A percentile compares a stretch with the other conserved stretches of the same genome.
These are phyloP conservation scores for Orycteropus afer DNA, from an alignment of 2,113 vertebrate species.

Conservation along the genomic window DNA sequence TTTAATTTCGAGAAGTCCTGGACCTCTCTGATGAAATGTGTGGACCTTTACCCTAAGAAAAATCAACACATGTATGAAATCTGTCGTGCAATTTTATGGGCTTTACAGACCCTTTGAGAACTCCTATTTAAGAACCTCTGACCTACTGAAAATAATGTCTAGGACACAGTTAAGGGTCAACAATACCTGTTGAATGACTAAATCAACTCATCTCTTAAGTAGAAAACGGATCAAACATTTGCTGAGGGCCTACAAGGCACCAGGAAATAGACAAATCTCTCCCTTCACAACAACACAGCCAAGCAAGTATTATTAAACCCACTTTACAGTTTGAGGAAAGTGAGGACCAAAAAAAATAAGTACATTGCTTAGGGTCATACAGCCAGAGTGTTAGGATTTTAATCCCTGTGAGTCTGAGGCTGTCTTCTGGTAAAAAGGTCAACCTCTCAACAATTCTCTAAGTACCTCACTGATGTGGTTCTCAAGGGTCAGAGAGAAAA, in stretches of 20 bases:
- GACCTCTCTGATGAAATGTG: neutral
- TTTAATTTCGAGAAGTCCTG: neutral
- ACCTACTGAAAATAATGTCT: neutral
- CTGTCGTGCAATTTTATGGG: slow-evolving; percentile 11
- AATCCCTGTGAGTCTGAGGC: neutral
- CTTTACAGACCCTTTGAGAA: neutral
- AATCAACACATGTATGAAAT: neutral
- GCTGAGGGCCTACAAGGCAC: neutral
- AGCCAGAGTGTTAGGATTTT: neutral
- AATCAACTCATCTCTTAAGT: neutral
- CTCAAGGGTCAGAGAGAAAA: neutral
- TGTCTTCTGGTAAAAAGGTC: neutral
- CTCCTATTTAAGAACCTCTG: neutral
- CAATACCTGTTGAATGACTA: neutral
- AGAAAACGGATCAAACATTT: neutral
- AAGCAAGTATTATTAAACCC: neutral
- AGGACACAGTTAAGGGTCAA: neutral
- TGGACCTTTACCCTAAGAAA: neutral
- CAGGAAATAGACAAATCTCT: neutral
- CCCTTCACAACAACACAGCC: neutral
- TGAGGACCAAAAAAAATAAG: neutral
- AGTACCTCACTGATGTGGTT: neutral
- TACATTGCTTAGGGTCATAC: neutral
- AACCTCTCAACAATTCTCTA: neutral
- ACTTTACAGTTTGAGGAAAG: slow-evolving; percentile 29